Evolutionary conservation across 1,140 invertebrate genomes (phyloP).

Genomic region (Drosophila triauraria): DNA sequence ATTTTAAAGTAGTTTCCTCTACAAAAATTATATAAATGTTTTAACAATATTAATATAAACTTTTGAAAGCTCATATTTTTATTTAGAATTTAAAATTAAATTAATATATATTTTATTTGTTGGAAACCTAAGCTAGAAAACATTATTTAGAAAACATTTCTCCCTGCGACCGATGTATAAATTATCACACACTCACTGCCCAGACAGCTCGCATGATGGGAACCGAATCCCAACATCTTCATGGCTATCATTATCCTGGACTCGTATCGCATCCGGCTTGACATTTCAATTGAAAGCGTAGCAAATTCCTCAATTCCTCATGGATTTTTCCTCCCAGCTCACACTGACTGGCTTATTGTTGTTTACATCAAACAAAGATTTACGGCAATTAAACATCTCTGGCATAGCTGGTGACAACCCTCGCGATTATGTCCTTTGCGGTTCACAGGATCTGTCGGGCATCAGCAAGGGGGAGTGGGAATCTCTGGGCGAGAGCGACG

Average conservation of each 20-base stretch:
- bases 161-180: not conserved
- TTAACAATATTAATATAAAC: not conserved
- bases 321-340: constrained; percentile 9
- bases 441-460: constrained; percentile 68
- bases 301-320: constrained; percentile 52
- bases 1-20: too few relatives aligned
- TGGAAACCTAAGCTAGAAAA: not conserved
- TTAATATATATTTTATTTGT: too few relatives aligned
- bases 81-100: too few relatives aligned
- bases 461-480: not conserved
- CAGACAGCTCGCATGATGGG: constrained; percentile 21
- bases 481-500: constrained; percentile 45
- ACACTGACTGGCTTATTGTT: constrained; percentile 59
- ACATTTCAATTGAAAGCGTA: constrained; percentile 78
- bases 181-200: constrained; percentile 49
- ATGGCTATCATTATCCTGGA: constrained; percentile 58
- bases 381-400: constrained; percentile 84
- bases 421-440: constrained; percentile 79
- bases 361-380: constrained; percentile 85
- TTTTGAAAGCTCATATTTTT: not conserved
- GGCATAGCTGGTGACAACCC: constrained; percentile 68
- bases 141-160: not conserved
- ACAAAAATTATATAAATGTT: too few relatives aligned
- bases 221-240: constrained; percentile 26
- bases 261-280: constrained; percentile 56